Percentiles rank a stretch among this genome's conserved stretches.
Evolutionary conservation across 2,797 vertebrate genomes (phyloP).

Genomic region (Mycteria americana): DNA sequence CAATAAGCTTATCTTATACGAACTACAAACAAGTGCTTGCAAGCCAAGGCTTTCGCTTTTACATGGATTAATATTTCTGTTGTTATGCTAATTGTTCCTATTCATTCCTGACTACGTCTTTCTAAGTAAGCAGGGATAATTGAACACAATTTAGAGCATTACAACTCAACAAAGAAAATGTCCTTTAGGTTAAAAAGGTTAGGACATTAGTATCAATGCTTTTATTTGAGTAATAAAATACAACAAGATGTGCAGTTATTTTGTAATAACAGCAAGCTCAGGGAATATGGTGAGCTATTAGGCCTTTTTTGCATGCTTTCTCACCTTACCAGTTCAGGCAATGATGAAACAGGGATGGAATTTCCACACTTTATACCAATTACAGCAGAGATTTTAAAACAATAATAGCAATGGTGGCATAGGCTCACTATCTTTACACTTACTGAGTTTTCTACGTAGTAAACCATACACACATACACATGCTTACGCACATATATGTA

Average conservation of each 20-base stretch:
- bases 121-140: conserved; percentile 58
- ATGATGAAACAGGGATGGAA: not conserved
- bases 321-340: not conserved
- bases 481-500: fast-evolving
- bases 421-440: not conserved
- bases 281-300: not conserved
- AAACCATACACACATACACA: fast-evolving
- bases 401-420: not conserved
- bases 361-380: not conserved
- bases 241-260: not conserved
- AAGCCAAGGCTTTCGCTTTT: conserved; percentile 18
- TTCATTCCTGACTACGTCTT: conserved; percentile 62
- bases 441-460: not conserved
- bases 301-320: not conserved
- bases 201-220: not conserved
- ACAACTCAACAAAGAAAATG: conserved; percentile 21
- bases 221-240: conserved; percentile 9
- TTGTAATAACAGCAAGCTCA: not conserved
- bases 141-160: conserved; percentile 48
- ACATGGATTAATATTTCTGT: conserved; percentile 23
- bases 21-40: conserved; percentile 33
- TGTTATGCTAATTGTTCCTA: conserved; percentile 71
- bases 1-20: conserved; percentile 17
- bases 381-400: not conserved
- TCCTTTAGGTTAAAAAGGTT: conserved; percentile 13